These are phyloP conservation scores for Selene dorsalis DNA, from an alignment of 2,797 vertebrate genomes.

Conservation along the genomic window DNA sequence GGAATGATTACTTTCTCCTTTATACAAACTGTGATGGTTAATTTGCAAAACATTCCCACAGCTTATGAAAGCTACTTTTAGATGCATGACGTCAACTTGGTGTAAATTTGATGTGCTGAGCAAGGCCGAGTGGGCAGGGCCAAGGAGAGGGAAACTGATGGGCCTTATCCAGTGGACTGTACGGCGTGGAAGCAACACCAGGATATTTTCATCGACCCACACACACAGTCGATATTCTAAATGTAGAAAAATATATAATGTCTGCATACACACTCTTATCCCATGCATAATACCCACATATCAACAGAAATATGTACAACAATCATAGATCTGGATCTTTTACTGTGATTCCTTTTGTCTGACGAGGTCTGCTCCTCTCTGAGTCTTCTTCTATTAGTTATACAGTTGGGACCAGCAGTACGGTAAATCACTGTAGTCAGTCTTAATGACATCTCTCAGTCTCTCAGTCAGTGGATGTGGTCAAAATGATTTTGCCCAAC, in stretches of 20 bases:
- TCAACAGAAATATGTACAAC: too few species aligned
- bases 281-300: too few species aligned
- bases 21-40: not conserved
- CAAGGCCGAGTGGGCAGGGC: not conserved
- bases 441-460: not conserved
- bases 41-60: not conserved
- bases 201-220: too few species aligned
- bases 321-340: too few species aligned
- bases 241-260: too few species aligned
- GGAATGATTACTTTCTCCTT: not conserved
- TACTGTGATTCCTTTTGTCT: too few species aligned
- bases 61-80: conserved; percentile 2
- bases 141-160: not conserved
- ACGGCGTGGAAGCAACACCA: not conserved
- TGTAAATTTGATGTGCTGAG: not conserved
- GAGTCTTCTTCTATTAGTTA: too few species aligned
- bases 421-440: too few species aligned
- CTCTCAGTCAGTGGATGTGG: not conserved
- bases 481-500: not conserved
- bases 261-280: too few species aligned
- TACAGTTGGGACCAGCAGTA: too few species aligned
- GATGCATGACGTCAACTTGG: not conserved
- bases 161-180: not conserved
- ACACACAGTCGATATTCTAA: too few species aligned
- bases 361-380: too few species aligned